Percentiles rank a stretch among this genome's conserved stretches.
phyloP scores from a whole-genome alignment of 2,113 vertebrate species.

The Prionailurus viverrinus region DNA sequence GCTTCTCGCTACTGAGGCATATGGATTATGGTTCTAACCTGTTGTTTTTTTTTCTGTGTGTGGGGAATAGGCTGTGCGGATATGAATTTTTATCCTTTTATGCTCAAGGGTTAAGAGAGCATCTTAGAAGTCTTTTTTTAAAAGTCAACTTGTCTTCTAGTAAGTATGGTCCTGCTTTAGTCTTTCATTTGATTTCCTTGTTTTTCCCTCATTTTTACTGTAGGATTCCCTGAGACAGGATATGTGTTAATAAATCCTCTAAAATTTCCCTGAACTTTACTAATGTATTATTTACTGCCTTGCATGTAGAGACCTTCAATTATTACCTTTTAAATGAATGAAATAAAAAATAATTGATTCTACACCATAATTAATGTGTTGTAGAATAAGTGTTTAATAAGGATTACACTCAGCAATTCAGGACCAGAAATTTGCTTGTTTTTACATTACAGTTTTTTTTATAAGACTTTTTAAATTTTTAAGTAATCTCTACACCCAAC shows the following conservation, averaged over 20 bases:
- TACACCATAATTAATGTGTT: neutral
- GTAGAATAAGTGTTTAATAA: neutral
- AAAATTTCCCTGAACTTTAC: neutral
- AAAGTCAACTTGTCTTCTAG: neutral
- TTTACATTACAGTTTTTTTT: neutral
- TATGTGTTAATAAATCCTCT: slow-evolving; percentile 41
- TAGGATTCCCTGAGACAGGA: neutral
- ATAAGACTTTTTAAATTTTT: neutral
- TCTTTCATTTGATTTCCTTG: neutral
- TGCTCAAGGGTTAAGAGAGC: slow-evolving; percentile 6
- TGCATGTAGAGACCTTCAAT: neutral
- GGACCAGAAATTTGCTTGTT: neutral
- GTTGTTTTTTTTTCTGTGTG: neutral
- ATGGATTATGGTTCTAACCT: neutral
- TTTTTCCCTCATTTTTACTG: neutral
- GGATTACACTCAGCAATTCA: neutral
- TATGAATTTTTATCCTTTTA: neutral
- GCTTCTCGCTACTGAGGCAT: neutral
- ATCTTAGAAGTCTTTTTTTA: slow-evolving; percentile 4
- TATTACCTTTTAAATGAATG: neutral
- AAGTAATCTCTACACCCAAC: no score
- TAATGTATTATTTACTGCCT: slow-evolving; percentile 34
- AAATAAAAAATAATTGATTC: slow-evolving; percentile 3
- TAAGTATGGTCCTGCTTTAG: neutral
- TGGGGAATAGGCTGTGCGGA: neutral